Evolutionary conservation across 2,888 invertebrate genomes (phyloP).

Genomic region (Ennomos quercinarius): DNA sequence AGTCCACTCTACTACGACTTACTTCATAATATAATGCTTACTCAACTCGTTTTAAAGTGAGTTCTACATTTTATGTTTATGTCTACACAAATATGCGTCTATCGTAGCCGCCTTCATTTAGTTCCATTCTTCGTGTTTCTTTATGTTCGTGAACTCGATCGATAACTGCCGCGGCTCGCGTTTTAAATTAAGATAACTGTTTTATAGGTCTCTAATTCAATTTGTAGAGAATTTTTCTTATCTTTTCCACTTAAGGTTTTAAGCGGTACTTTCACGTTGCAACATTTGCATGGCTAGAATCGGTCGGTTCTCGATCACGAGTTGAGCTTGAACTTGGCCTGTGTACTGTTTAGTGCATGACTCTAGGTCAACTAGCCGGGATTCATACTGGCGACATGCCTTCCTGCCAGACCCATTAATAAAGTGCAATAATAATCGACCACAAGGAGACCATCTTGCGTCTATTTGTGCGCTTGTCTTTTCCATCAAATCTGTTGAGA

Average conservation of each 20-base stretch:
- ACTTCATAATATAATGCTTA: constrained; percentile 36
- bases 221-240: constrained; percentile 62
- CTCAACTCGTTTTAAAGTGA: constrained; percentile 16
- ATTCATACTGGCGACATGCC: constrained; percentile 49
- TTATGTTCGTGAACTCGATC: constrained; percentile 62
- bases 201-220: constrained; percentile 74
- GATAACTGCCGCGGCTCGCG: constrained; percentile 61
- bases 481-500: constrained; percentile 40
- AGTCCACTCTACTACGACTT: constrained; percentile 41
- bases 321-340: constrained; percentile 72
- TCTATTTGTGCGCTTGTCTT: constrained; percentile 41
- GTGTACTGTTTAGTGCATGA: constrained; percentile 39
- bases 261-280: constrained; percentile 63
- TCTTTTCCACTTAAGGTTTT: constrained; percentile 60
- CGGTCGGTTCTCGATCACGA: constrained; percentile 49
- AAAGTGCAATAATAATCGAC: constrained; percentile 50
- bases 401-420: constrained; percentile 57
- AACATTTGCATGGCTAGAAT: constrained; percentile 55
- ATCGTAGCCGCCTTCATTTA: constrained; percentile 47
- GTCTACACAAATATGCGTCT: constrained; percentile 36
- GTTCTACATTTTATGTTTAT: constrained; percentile 22
- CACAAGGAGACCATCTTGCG: constrained; percentile 36
- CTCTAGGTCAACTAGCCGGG: constrained; percentile 66
- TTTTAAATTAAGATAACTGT: constrained; percentile 76
- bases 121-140: constrained; percentile 55